These are phyloP conservation scores for Caligus rogercresseyi DNA, from an alignment of 1,140 invertebrate genomes.

Conservation along the genomic window DNA sequence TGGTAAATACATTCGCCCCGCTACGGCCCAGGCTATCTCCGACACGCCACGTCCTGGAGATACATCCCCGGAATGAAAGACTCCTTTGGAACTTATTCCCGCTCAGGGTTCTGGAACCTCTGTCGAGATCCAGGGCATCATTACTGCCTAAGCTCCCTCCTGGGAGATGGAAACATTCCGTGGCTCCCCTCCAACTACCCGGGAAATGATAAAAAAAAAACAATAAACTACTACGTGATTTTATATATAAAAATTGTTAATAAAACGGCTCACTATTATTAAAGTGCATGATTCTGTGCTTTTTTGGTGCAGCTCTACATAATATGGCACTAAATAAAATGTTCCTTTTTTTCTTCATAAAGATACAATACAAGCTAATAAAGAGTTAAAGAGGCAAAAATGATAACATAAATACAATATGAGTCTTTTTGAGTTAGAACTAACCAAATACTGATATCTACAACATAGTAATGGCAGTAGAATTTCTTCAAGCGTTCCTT, in stretches of 20 bases:
- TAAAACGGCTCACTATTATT: no score
- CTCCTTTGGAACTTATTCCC: constrained; percentile 2
- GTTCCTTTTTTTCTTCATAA: no score
- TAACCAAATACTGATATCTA: no score
- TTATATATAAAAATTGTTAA: not conserved
- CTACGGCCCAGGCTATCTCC: constrained; percentile 22
- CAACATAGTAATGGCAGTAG: no score
- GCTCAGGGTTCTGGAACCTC: constrained; percentile 17
- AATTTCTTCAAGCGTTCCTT: no score
- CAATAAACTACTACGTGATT: not conserved
- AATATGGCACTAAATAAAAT: no score
- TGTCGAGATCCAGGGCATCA: constrained; percentile 23
- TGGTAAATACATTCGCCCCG: constrained; percentile 18
- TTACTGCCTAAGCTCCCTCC: constrained; percentile 23
- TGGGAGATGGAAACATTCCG: constrained; percentile 21
- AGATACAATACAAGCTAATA: no score
- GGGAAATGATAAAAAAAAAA: not conserved
- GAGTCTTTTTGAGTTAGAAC: no score
- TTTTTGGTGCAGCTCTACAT: no score
- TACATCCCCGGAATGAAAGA: not conserved
- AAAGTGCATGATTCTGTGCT: no score
- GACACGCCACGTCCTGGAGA: constrained; percentile 24
- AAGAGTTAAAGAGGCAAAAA: no score
- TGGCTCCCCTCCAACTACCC: not conserved
- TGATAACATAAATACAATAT: no score